Base-by-base conservation (phyloP, 2,797 vertebrate species). In the Alca torda region DNA sequence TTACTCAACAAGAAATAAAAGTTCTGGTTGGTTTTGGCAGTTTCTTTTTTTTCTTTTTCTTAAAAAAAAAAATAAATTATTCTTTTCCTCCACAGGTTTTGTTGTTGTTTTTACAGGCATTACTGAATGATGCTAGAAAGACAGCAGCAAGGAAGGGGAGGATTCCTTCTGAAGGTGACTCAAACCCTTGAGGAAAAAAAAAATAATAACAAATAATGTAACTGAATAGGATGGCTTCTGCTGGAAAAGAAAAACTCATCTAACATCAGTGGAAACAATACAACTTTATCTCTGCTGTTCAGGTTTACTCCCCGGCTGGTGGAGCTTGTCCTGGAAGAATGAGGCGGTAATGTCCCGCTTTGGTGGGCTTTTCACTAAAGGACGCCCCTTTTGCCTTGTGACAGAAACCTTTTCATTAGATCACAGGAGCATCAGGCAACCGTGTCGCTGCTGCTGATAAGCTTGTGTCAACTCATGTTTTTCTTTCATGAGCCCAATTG, bases 1-100 rank as follows among this genome's bases (percentile, higher is more conserved):
- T 96, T 96, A 96, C 95, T 97, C 96, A 90, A 96, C 87, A 91
- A 87, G 95, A 97, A 96, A 95, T 60, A 68, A 54, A 95, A 96
- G 87, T 93, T 96, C 89, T 87, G 90, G 81, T 45, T 95, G 94
- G 26, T 78, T 96, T 96, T 80, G 78, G 53, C 37, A 15, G 39
- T 16, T 77, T 67, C 1, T 35, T 30, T 18, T 12, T 10, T 10
- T 43, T 10, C 15, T 59, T 72, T 83, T 31, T 28, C 20, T 45
- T 7, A 4, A 9, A 24, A 41, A 30, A 50, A 68, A 51, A 33
- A 6, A n/a, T n/a, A 10, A 25, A 46, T 33, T 26, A 53, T 12
- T 72, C 0, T 75, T 88, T 60, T 59, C 33, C 46, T 78, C 39
- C 16, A 14, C 33, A 63, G 59, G 26, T 75, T 94, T 87, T 81